phyloP scores from a whole-genome alignment of 1,140 invertebrate species.

The Paralvinella palmiformis region DNA sequence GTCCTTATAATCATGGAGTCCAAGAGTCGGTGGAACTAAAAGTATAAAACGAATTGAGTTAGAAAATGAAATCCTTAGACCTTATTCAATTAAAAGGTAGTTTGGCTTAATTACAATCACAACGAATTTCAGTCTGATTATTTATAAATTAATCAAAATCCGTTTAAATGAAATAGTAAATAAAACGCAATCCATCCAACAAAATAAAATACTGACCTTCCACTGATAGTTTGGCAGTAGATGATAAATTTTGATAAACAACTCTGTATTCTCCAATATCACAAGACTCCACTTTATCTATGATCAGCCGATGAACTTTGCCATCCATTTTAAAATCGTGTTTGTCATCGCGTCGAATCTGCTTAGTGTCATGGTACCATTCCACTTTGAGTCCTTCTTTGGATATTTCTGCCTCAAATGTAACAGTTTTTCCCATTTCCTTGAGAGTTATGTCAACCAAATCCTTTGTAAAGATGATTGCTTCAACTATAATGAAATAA shows the following conservation, averaged over 20 bases:
- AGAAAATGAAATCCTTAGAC: too few species aligned
- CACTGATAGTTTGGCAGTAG: slow-evolving; percentile 13
- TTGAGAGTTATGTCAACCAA: slow-evolving; percentile 30
- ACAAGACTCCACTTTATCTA: slow-evolving; percentile 61
- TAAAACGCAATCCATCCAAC: neutral
- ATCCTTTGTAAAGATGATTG: slow-evolving; percentile 33
- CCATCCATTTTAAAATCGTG: slow-evolving; percentile 67
- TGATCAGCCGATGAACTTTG: slow-evolving; percentile 65
- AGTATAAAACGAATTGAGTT: neutral
- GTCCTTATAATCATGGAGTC: slow-evolving; percentile 12
- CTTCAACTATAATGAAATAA: slow-evolving; percentile 28
- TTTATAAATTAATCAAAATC: neutral
- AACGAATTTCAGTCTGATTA: neutral
- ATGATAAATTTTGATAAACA: slow-evolving; percentile 7
- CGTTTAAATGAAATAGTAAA: neutral
- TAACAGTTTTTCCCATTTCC: slow-evolving; percentile 24
- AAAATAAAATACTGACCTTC: slow-evolving; percentile 7
- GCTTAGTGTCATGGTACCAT: slow-evolving; percentile 58
- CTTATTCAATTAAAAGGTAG: too few species aligned
- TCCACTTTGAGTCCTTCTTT: slow-evolving; percentile 69
- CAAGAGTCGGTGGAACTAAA: slow-evolving; percentile 15
- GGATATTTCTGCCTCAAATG: slow-evolving; percentile 56
- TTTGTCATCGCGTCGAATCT: slow-evolving; percentile 64
- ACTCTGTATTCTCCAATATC: slow-evolving; percentile 72
- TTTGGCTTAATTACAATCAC: too few species aligned